Percentiles rank a stretch among this genome's conserved stretches.
phyloP scores from a whole-genome alignment of 1,140 invertebrate genomes.

The Plectrocnemia conspersa region DNA sequence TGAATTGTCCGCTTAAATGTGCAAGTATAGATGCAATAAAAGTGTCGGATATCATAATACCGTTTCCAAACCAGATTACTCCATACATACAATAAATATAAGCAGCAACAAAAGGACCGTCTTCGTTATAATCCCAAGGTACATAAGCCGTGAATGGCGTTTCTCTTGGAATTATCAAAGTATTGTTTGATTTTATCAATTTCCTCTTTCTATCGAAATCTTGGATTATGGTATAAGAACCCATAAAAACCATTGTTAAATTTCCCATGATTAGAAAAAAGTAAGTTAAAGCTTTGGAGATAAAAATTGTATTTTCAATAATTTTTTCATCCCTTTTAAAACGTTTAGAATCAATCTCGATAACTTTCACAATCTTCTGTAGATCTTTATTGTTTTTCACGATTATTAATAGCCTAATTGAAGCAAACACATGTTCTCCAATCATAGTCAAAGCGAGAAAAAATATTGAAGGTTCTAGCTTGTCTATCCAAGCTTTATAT shows the following conservation, averaged over 20 bases:
- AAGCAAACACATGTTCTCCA: slow-evolving; percentile 25
- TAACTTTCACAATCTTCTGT: slow-evolving; percentile 27
- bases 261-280: slow-evolving; percentile 25
- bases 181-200: slow-evolving; percentile 16
- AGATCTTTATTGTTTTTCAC: slow-evolving; percentile 33
- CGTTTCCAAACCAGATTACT: slow-evolving; percentile 25
- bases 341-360: slow-evolving; percentile 27
- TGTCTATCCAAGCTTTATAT: slow-evolving; percentile 26
- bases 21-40: slow-evolving; percentile 31
- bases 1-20: slow-evolving; percentile 29
- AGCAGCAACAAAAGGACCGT: slow-evolving; percentile 11
- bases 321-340: slow-evolving; percentile 12
- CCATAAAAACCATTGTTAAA: slow-evolving; percentile 20
- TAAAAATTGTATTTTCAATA: slow-evolving; percentile 5
- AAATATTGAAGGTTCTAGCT: slow-evolving; percentile 17
- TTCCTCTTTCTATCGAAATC: slow-evolving; percentile 19
- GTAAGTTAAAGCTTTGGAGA: slow-evolving; percentile 21
- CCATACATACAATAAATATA: slow-evolving; percentile 23
- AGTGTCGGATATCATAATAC: slow-evolving; percentile 26
- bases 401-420: slow-evolving; percentile 27
- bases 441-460: slow-evolving; percentile 27
- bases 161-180: slow-evolving; percentile 20
- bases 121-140: slow-evolving; percentile 22
- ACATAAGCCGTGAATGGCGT: slow-evolving; percentile 26
- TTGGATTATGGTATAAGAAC: slow-evolving; percentile 6